Evolutionary conservation across 2,113 vertebrate species (phyloP), one percentile per base, ranked within the genome.

Genomic region (Calidris pygmaea): DNA sequence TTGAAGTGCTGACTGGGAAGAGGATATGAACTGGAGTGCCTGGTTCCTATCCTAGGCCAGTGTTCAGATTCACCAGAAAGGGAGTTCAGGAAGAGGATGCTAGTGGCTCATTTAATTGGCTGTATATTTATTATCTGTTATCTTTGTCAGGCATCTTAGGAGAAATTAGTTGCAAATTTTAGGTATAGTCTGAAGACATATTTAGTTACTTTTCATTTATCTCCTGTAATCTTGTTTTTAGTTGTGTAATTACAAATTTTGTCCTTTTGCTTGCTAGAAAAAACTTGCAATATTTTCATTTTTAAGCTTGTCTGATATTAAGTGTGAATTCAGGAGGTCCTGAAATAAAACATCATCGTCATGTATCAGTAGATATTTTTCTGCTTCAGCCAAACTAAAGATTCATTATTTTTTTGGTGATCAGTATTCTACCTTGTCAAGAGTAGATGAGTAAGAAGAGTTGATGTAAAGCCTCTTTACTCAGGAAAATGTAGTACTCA

Each of bases 21-120:
- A 58, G 10, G 1, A 0, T 32, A 35, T n/a, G 45, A 56, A 50
- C 6, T 37, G 35, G 2, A 10, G 1, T 41, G 4, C 14, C 45
- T 62, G 26, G 9, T 14, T 80, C 10, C 22, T 74, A 14, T 43
- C n/a, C 3, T 48, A 45, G 22, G 14, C 6, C 74, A 22, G 6
- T 14, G 58, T 71, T 85, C 60, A 58, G 68, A 71, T n/a, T 77
- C 7, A 7, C 7, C 3, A 26, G 1, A 45, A 17, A 72, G 43
- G 22, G 13, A 53, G 3, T 32, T 79, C 30, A 65, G 20, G 29
- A 85, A 35, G 11, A 83, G 3, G 22, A 48, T 7, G 23, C 0
- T 8, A 45, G 3, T 1, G 6, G 32, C 17, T 8, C 12, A 14
- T 50, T 53, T 50, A 55, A 63, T 29, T 70, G 5, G 1, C 8